Evolutionary conservation across 1,140 invertebrate genomes (phyloP), one percentile per base, ranked within the genome.

Genomic region (Leptopilina clavipes): DNA sequence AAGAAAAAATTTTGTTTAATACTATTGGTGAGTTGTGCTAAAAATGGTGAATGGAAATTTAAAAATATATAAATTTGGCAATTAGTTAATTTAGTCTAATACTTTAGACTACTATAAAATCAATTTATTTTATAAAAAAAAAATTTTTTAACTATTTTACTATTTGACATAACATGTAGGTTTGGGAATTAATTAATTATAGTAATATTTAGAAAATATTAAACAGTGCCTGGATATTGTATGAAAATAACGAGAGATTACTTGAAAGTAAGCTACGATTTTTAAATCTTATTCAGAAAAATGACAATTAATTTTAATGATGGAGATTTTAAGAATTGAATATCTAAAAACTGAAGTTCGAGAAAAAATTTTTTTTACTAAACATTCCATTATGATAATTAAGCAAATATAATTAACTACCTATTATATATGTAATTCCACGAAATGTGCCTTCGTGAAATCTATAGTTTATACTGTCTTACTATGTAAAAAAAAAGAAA

Each of bases 331-430:
- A 45, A 73, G 56, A 75, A 81, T 75, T 73, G 74, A 1, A 5
- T 48, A 14, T 75, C 45, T 25, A 77, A 79, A 74, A 44, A 48
- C 22, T n/a, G n/a, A 22, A 75, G 70, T 76, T 45, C 76, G 77
- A 81, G 80, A 76, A 80, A 83, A 79, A 80, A 80, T 76, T 59
- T 31, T 54, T 17, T 54, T 18, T n/a, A 3, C 14, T 12, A 31
- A 31, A 31, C 22, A 65, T 37, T 31, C 25, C 22, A 6, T n/a
- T 10, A 2, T n/a, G 2, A 6, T 7, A 25, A 65, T 65, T 31
- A n/a, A 65, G 59, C 22, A 0, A 65, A 59, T 59, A 12, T 48
- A 14, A n/a, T n/a, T 14, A 52, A 17, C 1, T 52, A 52, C 14
- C 1, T 52, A 17, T n/a, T 52, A 17, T 52, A n/a, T 5, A 17